Evolutionary conservation across 1,140 invertebrate species (phyloP).

Genomic region (Rhizoglyphus robini): DNA sequence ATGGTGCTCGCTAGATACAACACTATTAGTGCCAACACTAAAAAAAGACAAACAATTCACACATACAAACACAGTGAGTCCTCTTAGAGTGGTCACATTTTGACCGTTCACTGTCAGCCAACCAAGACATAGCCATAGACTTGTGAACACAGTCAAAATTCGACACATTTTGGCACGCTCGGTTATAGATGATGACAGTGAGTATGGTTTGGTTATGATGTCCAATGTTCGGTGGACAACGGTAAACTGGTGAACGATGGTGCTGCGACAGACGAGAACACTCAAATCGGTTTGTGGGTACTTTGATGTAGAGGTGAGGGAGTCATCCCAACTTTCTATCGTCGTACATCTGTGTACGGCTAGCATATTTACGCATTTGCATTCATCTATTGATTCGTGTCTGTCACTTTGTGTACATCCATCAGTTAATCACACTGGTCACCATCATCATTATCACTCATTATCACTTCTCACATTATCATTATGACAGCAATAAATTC

Average conservation of each 20-base stretch:
- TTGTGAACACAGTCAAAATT: too few species aligned
- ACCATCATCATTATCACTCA: too few species aligned
- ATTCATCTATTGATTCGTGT: too few species aligned
- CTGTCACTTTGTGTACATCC: conserved; percentile 12
- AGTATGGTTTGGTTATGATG: not conserved
- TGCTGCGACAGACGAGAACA: not conserved
- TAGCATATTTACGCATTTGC: too few species aligned
- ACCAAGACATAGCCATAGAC: too few species aligned
- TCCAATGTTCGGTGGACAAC: not conserved
- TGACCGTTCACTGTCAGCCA: too few species aligned
- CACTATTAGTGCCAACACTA: not conserved
- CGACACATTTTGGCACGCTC: conserved; percentile 2
- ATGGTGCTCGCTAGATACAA: conserved; percentile 2
- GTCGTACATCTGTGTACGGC: too few species aligned
- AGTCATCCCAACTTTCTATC: too few species aligned
- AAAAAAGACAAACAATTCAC: not conserved
- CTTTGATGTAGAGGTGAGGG: conserved; percentile 6
- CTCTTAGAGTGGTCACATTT: not conserved
- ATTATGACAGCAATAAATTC: too few species aligned
- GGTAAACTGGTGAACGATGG: too few species aligned
- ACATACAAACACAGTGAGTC: not conserved
- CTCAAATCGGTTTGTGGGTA: conserved; percentile 7
- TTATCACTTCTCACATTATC: too few species aligned
- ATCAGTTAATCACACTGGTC: too few species aligned
- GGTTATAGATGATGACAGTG: not conserved